phyloP scores from a whole-genome alignment of 1,140 invertebrate species.

The Panagrolaimus sp. region DNA sequence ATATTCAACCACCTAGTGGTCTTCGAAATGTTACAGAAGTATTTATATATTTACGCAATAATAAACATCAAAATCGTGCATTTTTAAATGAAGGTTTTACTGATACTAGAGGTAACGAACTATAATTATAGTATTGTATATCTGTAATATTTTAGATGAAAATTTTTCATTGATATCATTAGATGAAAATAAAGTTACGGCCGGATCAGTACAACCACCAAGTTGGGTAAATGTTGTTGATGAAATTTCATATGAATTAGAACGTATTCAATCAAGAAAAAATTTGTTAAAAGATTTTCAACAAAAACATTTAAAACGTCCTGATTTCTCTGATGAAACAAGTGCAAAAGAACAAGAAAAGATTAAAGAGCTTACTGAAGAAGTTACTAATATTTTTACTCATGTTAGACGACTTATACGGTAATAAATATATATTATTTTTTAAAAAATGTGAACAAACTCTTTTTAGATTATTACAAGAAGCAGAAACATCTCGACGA shows the following conservation, averaged over 20 bases:
- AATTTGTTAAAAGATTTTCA: conserved; percentile 31
- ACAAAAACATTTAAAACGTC: conserved; percentile 36
- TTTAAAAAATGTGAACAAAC: too few species aligned
- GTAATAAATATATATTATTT: conserved; percentile 19
- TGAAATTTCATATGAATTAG: conserved; percentile 43
- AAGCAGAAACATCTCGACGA: neutral
- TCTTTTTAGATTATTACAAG: neutral
- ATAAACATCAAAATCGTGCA: conserved; percentile 28
- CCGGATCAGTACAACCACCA: conserved; percentile 22
- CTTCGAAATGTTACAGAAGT: conserved; percentile 39
- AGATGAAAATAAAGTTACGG: conserved; percentile 30
- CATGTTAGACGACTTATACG: conserved; percentile 33
- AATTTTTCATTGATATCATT: conserved; percentile 27
- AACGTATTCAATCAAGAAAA: conserved; percentile 38
- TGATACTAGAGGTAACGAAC: conserved; percentile 1
- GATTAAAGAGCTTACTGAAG: conserved; percentile 41
- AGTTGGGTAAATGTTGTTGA: conserved; percentile 44
- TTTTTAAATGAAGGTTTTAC: conserved; percentile 7
- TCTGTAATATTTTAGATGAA: conserved; percentile 23
- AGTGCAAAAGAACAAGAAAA: conserved; percentile 28
- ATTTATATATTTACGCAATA: conserved; percentile 37
- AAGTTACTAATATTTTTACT: conserved; percentile 38
- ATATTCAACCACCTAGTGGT: conserved; percentile 35
- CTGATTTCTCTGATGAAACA: conserved; percentile 39
- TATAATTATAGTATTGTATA: neutral